Conservation (phyloP, 2,888 invertebrate species). For the Tinea semifulvella region DNA sequence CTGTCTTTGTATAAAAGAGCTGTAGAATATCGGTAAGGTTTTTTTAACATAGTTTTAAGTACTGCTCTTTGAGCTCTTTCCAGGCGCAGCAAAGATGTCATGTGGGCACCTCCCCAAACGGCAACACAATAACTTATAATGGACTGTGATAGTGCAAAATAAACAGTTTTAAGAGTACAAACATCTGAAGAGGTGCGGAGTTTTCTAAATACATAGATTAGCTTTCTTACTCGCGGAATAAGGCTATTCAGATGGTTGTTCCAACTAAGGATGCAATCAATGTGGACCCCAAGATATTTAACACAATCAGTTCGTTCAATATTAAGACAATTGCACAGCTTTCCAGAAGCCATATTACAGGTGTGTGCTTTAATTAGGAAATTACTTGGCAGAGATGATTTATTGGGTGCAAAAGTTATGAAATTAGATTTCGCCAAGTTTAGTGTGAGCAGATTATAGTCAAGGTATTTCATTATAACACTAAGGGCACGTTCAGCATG, state of each 20-base stretch:
- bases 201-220: background rate
- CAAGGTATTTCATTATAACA: too few relatives aligned
- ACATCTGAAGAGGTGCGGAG: background rate
- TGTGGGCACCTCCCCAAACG: background rate
- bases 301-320: background rate
- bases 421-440: background rate
- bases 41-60: background rate
- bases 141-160: background rate
- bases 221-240: background rate
- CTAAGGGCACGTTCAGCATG: too few relatives aligned
- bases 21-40: background rate
- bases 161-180: background rate
- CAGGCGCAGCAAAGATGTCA: background rate
- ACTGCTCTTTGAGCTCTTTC: background rate
- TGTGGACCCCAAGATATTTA: background rate
- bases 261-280: background rate
- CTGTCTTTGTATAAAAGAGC: background rate
- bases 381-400: too few relatives aligned
- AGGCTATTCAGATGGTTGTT: background rate
- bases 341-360: background rate
- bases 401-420: background rate
- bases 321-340: too few relatives aligned
- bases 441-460: background rate
- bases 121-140: background rate
- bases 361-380: too few relatives aligned